Percentiles rank a stretch among this genome's conserved stretches.
phyloP scores from a whole-genome alignment of 1,140 invertebrate genomes.

The Drosophila malerkotliana region DNA sequence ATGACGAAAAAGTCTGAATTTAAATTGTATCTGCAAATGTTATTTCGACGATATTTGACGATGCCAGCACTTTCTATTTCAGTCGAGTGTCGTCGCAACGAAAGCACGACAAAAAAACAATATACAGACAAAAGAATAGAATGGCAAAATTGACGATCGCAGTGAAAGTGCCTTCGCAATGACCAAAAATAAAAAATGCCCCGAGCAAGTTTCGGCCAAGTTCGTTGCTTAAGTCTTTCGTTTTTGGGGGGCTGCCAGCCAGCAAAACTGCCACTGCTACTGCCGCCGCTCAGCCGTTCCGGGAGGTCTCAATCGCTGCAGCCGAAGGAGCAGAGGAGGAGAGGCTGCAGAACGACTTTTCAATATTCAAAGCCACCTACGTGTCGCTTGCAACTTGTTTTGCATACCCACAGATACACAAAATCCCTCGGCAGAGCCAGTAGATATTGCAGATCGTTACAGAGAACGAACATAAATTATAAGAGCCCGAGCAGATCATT shows the following conservation, averaged over 20 bases:
- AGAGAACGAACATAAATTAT: slow-evolving; percentile 32
- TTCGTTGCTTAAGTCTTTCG: slow-evolving; percentile 68
- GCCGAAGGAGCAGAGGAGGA: slow-evolving; percentile 4
- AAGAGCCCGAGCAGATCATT: slow-evolving; percentile 31
- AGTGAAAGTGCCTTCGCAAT: slow-evolving; percentile 66
- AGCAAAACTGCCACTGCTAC: slow-evolving; percentile 17
- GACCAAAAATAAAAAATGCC: slow-evolving; percentile 17
- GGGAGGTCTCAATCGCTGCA: slow-evolving; percentile 50
- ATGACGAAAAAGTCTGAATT: slow-evolving; percentile 42
- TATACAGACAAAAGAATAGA: slow-evolving; percentile 71
- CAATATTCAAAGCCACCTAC: slow-evolving; percentile 62
- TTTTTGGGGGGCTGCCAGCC: slow-evolving; percentile 30
- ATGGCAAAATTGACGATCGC: slow-evolving; percentile 50
- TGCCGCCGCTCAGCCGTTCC: slow-evolving; percentile 18
- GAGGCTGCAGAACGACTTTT: slow-evolving; percentile 66
- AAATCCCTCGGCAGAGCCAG: slow-evolving; percentile 7
- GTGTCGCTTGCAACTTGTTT: slow-evolving; percentile 63
- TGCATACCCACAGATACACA: slow-evolving; percentile 42
- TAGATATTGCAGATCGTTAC: slow-evolving; percentile 22
- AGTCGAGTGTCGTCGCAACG: slow-evolving; percentile 27
- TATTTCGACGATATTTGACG: slow-evolving; percentile 10
- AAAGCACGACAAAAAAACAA: neutral
- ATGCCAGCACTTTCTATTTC: slow-evolving; percentile 69
- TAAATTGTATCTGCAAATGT: slow-evolving; percentile 43
- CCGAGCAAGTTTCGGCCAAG: slow-evolving; percentile 17